Percentiles rank a stretch among this genome's conserved stretches.
Evolutionary conservation across 2,797 vertebrate genomes (phyloP).

Genomic region (Mormyrops boulengeri): DNA sequence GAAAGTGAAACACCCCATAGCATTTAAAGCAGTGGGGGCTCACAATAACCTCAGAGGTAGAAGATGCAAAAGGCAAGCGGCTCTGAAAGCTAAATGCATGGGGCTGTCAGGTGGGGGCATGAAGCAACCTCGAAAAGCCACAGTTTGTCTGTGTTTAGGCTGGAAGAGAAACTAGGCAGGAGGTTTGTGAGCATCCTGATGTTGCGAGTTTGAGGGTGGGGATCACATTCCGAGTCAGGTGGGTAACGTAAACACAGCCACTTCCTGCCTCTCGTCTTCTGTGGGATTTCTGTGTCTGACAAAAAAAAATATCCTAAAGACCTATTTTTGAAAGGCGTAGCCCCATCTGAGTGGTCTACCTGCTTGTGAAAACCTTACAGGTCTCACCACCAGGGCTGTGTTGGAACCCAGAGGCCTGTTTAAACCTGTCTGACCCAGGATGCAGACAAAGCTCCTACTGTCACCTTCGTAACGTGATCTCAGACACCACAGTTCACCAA

Average conservation of each 20-base stretch:
- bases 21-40: neutral
- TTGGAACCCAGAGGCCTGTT: neutral
- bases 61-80: neutral
- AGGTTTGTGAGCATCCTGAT: neutral
- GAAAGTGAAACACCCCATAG: constrained; percentile 45
- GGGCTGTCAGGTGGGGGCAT: constrained; percentile 16
- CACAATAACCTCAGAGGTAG: neutral
- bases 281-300: neutral
- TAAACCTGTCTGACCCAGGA: neutral
- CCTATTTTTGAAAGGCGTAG: neutral
- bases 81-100: constrained; percentile 22
- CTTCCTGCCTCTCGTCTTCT: neutral
- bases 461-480: neutral
- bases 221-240: neutral
- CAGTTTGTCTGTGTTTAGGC: constrained; percentile 41
- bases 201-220: constrained; percentile 24
- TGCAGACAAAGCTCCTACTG: neutral
- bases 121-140: constrained; percentile 26
- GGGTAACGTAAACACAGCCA: neutral
- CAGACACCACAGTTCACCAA: neutral
- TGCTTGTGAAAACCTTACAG: neutral
- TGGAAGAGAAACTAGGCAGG: constrained; percentile 42
- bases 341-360: neutral
- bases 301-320: neutral
- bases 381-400: neutral